Percentiles rank a stretch among this genome's conserved stretches.
These are phyloP conservation scores for Paramisgurnus dabryanus DNA, from an alignment of 2,113 vertebrate species.

Conservation along the genomic window DNA sequence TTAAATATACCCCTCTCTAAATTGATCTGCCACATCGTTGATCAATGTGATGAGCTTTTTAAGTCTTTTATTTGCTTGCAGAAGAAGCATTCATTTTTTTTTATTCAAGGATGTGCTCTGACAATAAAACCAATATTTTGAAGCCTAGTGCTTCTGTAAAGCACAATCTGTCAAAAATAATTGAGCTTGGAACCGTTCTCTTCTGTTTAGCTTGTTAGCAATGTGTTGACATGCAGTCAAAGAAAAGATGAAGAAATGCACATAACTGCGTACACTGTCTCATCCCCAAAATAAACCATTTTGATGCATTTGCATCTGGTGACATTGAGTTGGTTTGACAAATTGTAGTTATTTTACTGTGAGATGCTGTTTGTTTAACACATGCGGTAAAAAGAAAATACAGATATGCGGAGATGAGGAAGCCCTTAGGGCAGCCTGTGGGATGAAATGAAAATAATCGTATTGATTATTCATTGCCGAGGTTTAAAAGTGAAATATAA, in stretches of 20 bases:
- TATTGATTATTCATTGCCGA: background rate
- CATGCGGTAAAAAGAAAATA: background rate
- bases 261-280: background rate
- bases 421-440: background rate
- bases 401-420: background rate
- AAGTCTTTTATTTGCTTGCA: background rate
- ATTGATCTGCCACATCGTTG: background rate
- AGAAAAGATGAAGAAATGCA: background rate
- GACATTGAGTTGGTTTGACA: background rate
- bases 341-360: background rate
- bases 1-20: too few species aligned
- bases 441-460: background rate
- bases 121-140: background rate
- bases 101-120: background rate
- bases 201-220: background rate
- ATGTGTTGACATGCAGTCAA: background rate
- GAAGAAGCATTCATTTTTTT: background rate
- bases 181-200: background rate
- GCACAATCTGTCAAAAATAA: background rate
- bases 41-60: background rate
- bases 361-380: background rate
- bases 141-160: background rate
- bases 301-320: background rate
- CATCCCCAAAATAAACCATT: conserved; percentile 3
- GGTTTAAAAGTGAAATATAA: background rate